Evolutionary conservation across 2,113 vertebrate genomes (phyloP).

Genomic region (Epinephelus fuscoguttatus): DNA sequence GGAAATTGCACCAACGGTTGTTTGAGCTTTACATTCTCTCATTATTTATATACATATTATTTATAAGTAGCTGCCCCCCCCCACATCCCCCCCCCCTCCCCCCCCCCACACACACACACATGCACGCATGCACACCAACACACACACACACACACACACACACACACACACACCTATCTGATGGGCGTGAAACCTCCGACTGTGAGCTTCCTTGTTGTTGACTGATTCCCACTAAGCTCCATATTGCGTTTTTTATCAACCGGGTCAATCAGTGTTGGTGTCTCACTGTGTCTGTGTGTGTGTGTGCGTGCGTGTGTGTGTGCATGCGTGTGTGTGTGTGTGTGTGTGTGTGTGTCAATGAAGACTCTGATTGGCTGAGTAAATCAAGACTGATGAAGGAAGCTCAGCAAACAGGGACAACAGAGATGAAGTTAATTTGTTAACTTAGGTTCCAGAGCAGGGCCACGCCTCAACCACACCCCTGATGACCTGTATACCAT

Average conservation of each 20-base stretch:
- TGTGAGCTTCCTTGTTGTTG: slow-evolving; percentile 26
- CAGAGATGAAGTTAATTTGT: not conserved
- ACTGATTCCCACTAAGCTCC: slow-evolving; percentile 52
- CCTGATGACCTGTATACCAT: too few relatives aligned
- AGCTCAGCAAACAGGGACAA: slow-evolving; percentile 32
- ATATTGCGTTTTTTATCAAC: slow-evolving; percentile 55
- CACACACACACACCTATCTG: slow-evolving; percentile 4
- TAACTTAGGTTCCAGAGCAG: too few relatives aligned
- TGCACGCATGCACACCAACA: too few relatives aligned
- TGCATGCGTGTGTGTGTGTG: not conserved
- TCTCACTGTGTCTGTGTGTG: not conserved
- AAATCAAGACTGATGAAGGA: slow-evolving; percentile 24
- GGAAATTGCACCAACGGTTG: too few relatives aligned
- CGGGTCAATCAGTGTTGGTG: slow-evolving; percentile 27
- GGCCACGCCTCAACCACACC: too few relatives aligned
- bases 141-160: not conserved
- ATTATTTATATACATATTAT: not conserved
- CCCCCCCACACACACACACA: too few relatives aligned
- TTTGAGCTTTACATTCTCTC: not conserved
- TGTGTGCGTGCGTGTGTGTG: not conserved
- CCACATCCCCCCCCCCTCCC: too few relatives aligned
- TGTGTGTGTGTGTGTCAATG: slow-evolving; percentile 10
- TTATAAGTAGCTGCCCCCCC: too few relatives aligned
- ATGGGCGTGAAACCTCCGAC: slow-evolving; percentile 17
- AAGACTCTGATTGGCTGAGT: slow-evolving; percentile 8